A percentile compares a stretch with the other conserved stretches of the same genome.
Conservation (phyloP, 2,113 vertebrate species). For the Seriola dumerili region DNA sequence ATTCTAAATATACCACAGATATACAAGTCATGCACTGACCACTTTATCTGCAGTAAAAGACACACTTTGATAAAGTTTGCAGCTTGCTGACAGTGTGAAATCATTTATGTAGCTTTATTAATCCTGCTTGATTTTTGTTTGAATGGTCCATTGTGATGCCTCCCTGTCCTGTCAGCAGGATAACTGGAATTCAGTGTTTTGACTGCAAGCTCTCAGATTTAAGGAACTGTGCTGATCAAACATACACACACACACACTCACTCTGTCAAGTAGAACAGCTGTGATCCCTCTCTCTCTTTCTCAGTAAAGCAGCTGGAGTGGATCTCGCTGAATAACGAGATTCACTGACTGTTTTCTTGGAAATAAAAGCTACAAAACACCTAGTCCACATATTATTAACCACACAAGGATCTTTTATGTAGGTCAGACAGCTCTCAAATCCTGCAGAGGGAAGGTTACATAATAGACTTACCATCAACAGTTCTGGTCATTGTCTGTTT, state of each 20-base stretch:
- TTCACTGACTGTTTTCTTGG: constrained; percentile 56
- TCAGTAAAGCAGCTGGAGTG: constrained; percentile 60
- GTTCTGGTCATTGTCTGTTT: neutral
- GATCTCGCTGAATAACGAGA: constrained; percentile 46
- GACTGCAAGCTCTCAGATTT: constrained; percentile 38
- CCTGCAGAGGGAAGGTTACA: neutral
- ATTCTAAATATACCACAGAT: constrained; percentile 27
- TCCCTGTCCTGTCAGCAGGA: constrained; percentile 21
- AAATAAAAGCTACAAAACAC: constrained; percentile 48
- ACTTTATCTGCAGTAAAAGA: neutral
- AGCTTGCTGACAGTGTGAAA: constrained; percentile 7
- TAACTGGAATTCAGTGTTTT: constrained; percentile 53
- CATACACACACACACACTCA: constrained; percentile 5
- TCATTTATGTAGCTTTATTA: neutral
- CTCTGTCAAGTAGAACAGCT: constrained; percentile 36
- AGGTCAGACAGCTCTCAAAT: constrained; percentile 1
- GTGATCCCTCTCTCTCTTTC: constrained; percentile 48
- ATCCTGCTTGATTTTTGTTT: neutral
- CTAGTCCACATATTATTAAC: constrained; percentile 46
- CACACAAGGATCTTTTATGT: constrained; percentile 32
- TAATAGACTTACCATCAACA: constrained; percentile 19
- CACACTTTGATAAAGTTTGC: neutral
- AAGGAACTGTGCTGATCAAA: constrained; percentile 49
- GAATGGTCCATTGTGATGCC: neutral
- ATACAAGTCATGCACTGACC: neutral